These are phyloP conservation scores for Cephus pygmeus DNA, from an alignment of 2,888 invertebrate genomes.

Conservation along the genomic window DNA sequence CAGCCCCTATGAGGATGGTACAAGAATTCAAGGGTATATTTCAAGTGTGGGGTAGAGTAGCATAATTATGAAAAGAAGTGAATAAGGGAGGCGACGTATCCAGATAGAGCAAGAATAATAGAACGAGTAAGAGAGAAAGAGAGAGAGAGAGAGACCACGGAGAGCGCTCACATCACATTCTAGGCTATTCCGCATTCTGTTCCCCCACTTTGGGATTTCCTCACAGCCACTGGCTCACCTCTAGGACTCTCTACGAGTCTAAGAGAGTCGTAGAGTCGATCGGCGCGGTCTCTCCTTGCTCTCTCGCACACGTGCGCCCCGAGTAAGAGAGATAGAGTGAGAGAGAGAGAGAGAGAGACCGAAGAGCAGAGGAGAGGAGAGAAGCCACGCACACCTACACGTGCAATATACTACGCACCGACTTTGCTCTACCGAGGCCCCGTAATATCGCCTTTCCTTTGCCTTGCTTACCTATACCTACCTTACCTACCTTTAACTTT, in stretches of 20 bases:
- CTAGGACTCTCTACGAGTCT: constrained; percentile 47
- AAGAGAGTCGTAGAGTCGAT: constrained; percentile 48
- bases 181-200: constrained; percentile 67
- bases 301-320: not conserved
- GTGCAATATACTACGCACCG: constrained; percentile 3
- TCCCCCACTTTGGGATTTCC: constrained; percentile 58
- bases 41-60: not conserved
- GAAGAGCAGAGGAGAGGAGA: not conserved
- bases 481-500: constrained; percentile 10
- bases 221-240: constrained; percentile 57
- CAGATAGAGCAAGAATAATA: not conserved
- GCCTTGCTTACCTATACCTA: constrained; percentile 14
- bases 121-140: constrained; percentile 10
- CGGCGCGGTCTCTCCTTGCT: not conserved
- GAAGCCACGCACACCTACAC: constrained; percentile 11
- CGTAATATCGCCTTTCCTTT: constrained; percentile 20
- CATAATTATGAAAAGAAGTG: not conserved
- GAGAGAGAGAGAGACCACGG: constrained; percentile 35
- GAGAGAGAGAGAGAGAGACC: not conserved
- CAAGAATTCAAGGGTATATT: not conserved
- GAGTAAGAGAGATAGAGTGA: not conserved
- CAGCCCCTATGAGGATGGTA: not conserved
- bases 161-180: constrained; percentile 64
- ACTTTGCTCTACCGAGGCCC: constrained; percentile 16
- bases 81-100: not conserved